Percentiles rank a stretch among this genome's conserved stretches.
Conservation (phyloP, 2,888 invertebrate genomes). For the Pyrocoelia pectoralis region DNA sequence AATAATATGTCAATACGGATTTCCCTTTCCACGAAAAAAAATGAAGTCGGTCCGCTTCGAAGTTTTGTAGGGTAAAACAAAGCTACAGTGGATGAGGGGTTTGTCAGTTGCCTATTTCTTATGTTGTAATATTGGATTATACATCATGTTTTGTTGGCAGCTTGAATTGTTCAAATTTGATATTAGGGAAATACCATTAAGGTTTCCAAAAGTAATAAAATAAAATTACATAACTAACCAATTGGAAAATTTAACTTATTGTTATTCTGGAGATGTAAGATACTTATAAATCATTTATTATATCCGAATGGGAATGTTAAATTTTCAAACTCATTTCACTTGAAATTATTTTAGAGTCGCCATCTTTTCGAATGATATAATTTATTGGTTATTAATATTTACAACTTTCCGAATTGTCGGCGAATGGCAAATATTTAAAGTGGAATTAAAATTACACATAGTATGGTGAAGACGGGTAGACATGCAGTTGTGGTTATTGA, state of each 20-base stretch:
- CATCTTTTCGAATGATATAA: not conserved
- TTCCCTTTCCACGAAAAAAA: not conserved
- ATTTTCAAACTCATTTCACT: not conserved
- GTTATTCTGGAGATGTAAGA: not conserved
- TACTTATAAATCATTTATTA: not conserved
- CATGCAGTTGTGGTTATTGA: conserved; percentile 16
- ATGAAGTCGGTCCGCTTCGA: not conserved
- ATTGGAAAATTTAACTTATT: not conserved
- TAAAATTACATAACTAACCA: not conserved
- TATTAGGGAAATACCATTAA: not conserved
- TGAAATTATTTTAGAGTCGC: not conserved
- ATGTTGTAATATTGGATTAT: not conserved
- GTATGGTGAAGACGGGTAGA: conserved; percentile 16
- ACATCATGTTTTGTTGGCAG: not conserved
- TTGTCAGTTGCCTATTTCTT: not conserved
- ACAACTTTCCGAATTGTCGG: not conserved
- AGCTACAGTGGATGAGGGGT: not conserved
- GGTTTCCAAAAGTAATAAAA: not conserved
- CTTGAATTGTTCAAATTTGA: conserved; percentile 1
- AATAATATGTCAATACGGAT: not conserved
- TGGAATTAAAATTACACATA: conserved; percentile 18
- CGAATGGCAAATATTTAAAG: conserved; percentile 6
- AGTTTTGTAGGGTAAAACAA: conserved; percentile 1
- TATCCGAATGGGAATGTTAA: not conserved
- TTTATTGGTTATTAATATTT: not conserved